phyloP scores from a whole-genome alignment of 2,113 vertebrate genomes.

The Galemys pyrenaicus region DNA sequence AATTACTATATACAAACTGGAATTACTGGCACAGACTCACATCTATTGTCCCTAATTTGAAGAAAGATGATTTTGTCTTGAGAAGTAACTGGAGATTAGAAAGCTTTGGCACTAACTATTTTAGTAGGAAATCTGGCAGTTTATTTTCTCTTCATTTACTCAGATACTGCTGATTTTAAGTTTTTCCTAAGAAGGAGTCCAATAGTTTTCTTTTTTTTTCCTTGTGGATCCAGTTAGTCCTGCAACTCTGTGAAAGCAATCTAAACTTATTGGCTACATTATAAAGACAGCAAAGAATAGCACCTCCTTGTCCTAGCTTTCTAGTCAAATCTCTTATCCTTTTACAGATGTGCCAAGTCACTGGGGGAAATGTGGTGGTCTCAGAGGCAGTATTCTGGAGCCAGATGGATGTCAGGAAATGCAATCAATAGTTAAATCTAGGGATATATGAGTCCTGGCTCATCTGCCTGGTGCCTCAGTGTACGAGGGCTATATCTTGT shows the following conservation, averaged over 20 bases:
- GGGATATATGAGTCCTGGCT: neutral
- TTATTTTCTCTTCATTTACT: neutral
- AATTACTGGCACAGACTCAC: neutral
- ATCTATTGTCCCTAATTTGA: neutral
- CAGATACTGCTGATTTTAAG: neutral
- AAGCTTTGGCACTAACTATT: neutral
- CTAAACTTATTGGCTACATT: neutral
- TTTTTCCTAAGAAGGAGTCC: neutral
- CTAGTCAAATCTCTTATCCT: neutral
- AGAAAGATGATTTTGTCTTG: constrained; percentile 36
- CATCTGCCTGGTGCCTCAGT: neutral
- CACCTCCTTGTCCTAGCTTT: neutral
- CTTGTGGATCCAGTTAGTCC: neutral
- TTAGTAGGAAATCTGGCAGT: neutral
- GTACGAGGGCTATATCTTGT: neutral
- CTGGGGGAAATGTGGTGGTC: neutral
- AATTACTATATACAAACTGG: neutral
- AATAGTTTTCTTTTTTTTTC: neutral
- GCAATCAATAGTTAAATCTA: neutral
- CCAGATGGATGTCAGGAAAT: neutral
- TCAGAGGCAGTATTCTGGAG: neutral
- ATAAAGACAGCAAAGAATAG: neutral
- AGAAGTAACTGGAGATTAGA: neutral
- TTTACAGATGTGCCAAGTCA: neutral
- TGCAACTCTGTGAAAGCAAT: neutral